phyloP scores from a whole-genome alignment of 2,888 invertebrate genomes.

The Hemistola chrysoprasaria region DNA sequence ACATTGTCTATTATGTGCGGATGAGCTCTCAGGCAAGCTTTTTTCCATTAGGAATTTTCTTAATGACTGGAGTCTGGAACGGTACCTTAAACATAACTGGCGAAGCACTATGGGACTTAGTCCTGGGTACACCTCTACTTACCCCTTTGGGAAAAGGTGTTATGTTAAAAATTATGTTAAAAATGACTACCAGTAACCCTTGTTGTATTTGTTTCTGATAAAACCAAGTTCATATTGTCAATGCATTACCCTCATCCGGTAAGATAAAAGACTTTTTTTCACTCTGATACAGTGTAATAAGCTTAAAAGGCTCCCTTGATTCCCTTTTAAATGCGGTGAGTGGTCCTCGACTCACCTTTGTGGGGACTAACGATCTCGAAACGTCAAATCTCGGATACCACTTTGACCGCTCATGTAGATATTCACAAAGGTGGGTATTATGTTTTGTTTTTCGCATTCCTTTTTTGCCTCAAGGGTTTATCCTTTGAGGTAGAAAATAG shows the following conservation, averaged over 20 bases:
- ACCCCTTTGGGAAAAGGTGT: too few species aligned
- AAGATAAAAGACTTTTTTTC: slow-evolving; percentile 45
- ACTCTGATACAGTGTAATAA: slow-evolving; percentile 59
- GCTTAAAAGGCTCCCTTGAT: slow-evolving; percentile 70
- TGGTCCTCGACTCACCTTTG: slow-evolving; percentile 61
- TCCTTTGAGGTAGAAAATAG: slow-evolving; percentile 21
- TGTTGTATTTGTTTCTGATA: too few species aligned
- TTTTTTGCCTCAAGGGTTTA: slow-evolving; percentile 16
- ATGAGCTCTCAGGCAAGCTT: too few species aligned
- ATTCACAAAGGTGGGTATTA: slow-evolving; percentile 45
- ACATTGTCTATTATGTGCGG: too few species aligned
- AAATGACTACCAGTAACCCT: too few species aligned
- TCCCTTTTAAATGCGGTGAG: slow-evolving; percentile 64
- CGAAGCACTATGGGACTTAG: too few species aligned
- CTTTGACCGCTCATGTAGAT: slow-evolving; percentile 44
- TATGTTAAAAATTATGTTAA: too few species aligned
- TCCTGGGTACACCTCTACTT: too few species aligned
- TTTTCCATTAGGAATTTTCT: too few species aligned
- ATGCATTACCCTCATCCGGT: slow-evolving; percentile 19
- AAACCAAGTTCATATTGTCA: too few species aligned
- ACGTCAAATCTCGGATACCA: slow-evolving; percentile 45
- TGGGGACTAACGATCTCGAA: slow-evolving; percentile 50
- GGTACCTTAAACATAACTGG: too few species aligned
- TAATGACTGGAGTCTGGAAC: too few species aligned
- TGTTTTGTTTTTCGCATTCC: slow-evolving; percentile 31